Evolutionary conservation across 2,888 invertebrate genomes (phyloP).

Genomic region (Merodon equestris): DNA sequence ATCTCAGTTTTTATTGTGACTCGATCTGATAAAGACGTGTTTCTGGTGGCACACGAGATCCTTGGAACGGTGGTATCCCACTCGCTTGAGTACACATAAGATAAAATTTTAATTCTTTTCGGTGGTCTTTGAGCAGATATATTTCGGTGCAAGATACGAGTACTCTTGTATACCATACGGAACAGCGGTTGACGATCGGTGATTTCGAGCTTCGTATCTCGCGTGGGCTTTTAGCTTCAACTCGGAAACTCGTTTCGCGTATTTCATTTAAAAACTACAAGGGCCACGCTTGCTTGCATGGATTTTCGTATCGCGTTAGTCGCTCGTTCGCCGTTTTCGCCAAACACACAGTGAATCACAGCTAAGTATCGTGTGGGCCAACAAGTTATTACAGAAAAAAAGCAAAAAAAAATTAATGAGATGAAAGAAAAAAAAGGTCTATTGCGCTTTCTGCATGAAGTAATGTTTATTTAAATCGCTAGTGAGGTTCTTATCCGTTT

Average conservation of each 20-base stretch:
- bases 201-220: no score
- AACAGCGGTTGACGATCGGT: neutral
- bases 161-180: no score
- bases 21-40: conserved; percentile 48
- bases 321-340: neutral
- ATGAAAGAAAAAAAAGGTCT: neutral
- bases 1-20: conserved; percentile 37
- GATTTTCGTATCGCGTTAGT: conserved; percentile 6
- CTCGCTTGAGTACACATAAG: neutral
- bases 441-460: neutral
- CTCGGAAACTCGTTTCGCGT: conserved; percentile 32
- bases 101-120: no score
- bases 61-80: neutral
- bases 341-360: conserved; percentile 7
- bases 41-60: conserved; percentile 14
- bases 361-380: conserved; percentile 46
- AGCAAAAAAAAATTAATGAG: conserved; percentile 34
- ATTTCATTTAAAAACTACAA: conserved; percentile 41
- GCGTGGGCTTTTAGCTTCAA: conserved; percentile 33
- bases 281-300: conserved; percentile 35
- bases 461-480: conserved; percentile 11
- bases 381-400: conserved; percentile 26
- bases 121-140: no score
- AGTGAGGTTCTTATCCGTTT: conserved; percentile 3
- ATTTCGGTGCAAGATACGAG: no score